Evolutionary conservation across 2,797 vertebrate genomes (phyloP).

Genomic region (Peromyscus aztecus): DNA sequence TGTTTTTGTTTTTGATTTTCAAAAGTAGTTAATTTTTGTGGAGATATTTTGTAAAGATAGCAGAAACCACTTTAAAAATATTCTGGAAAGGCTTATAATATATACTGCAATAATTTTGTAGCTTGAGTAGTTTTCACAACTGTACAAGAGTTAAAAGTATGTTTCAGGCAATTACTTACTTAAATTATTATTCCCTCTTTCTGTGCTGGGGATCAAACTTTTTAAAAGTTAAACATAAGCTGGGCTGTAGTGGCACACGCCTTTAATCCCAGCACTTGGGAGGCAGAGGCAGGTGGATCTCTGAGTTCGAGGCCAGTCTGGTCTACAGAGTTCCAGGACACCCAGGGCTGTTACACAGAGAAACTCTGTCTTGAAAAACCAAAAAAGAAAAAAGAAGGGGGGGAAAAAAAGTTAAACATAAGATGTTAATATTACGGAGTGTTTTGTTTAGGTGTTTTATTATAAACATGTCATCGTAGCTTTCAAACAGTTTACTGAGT

Average conservation of each 20-base stretch:
- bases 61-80: slow-evolving; percentile 47
- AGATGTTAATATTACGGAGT: not conserved
- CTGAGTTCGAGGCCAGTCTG: too few species aligned
- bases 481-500: not conserved
- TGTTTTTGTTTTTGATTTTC: slow-evolving; percentile 13
- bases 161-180: slow-evolving; percentile 29
- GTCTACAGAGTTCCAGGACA: too few species aligned
- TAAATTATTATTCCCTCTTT: not conserved
- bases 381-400: too few species aligned
- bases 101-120: not conserved
- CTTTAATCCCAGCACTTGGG: too few species aligned
- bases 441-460: slow-evolving; percentile 13
- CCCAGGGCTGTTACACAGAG: too few species aligned
- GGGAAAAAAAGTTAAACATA: not conserved
- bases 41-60: not conserved
- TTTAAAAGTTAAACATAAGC: not conserved
- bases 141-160: not conserved
- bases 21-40: slow-evolving; percentile 27
- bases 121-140: slow-evolving; percentile 18
- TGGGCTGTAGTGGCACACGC: too few species aligned
- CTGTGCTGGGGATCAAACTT: not conserved
- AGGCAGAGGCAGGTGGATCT: too few species aligned
- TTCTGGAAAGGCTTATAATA: slow-evolving; percentile 32
- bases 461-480: not conserved
- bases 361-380: too few species aligned